Evolutionary conservation across 2,113 vertebrate species (phyloP).

Genomic region (Oceanodroma tethys): DNA sequence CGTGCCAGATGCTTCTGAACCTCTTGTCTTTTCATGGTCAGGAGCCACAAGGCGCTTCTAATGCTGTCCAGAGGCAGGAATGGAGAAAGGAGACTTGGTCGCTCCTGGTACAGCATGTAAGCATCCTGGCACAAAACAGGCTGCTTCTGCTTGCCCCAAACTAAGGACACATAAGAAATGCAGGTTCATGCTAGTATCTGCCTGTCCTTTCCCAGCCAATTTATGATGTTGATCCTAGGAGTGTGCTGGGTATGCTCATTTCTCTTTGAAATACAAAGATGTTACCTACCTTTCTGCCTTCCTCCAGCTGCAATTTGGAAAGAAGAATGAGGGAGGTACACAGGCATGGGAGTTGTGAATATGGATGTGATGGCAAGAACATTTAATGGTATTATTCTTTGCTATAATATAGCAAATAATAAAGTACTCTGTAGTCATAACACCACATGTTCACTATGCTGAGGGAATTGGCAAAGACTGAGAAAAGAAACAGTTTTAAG

Average conservation of each 20-base stretch:
- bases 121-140: neutral
- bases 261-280: neutral
- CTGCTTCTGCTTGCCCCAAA: neutral
- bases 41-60: neutral
- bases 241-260: neutral
- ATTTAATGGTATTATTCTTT: neutral
- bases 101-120: neutral
- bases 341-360: neutral
- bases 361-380: neutral
- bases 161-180: neutral
- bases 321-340: neutral
- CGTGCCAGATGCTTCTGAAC: neutral
- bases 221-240: neutral
- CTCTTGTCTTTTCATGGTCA: neutral
- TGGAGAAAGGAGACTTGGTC: neutral
- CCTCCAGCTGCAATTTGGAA: neutral
- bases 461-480: neutral
- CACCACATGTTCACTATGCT: neutral
- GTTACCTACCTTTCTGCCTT: neutral
- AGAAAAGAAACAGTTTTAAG: neutral
- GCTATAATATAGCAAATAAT: neutral
- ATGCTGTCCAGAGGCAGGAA: neutral
- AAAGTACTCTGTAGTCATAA: neutral
- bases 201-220: neutral
- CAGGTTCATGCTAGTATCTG: neutral